Evolutionary conservation across 2,888 invertebrate genomes (phyloP), one percentile per base, ranked within the genome.

Genomic region (Tuta absoluta): DNA sequence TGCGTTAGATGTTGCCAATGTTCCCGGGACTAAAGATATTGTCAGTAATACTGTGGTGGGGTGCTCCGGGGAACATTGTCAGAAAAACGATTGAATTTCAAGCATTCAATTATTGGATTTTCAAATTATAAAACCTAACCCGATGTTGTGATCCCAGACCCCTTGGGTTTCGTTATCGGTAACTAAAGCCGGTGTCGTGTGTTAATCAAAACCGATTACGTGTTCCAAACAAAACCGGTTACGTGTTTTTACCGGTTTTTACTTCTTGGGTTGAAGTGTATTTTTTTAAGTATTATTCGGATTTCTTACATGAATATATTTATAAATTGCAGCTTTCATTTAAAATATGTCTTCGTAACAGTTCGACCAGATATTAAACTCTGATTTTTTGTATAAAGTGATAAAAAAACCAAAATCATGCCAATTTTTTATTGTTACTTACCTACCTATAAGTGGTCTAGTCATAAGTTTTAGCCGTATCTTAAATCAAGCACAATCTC

Each of bases 351-450:
- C 8, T 33, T 28, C 3, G 28, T 28, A 28, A 28, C 10, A 14
- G 14, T 14, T 14, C n/a, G n/a, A n/a, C 14, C 41, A 12, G 14
- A 41, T 45, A 11, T 17, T 41, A n/a, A 8, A 14, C 12, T 45
- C n/a, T 45, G 17, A 45, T 17, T n/a, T 7, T n/a, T 17, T 45
- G 7, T 45, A 17, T 17, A 3, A 45, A 4, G 45, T 45, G n/a
- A n/a, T n/a, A 45, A 17, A 41, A 41, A 4, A 45, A 45, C 45
- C 45, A 45, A 45, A 51, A 53, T 24, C 21, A 53, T 24, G 51
- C 51, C 51, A 53, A 53, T 53, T 53, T 14, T 23, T 53, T 23
- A 23, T 53, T 53, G 12, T 53, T 33, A 33, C 24, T 21, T 21
- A 51, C 5, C 1, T 51, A 21, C 11, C 23, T 23, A 14, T 11